These are phyloP conservation scores for Cremastinae sp. DNA, from an alignment of 2,888 invertebrate species.

Conservation along the genomic window DNA sequence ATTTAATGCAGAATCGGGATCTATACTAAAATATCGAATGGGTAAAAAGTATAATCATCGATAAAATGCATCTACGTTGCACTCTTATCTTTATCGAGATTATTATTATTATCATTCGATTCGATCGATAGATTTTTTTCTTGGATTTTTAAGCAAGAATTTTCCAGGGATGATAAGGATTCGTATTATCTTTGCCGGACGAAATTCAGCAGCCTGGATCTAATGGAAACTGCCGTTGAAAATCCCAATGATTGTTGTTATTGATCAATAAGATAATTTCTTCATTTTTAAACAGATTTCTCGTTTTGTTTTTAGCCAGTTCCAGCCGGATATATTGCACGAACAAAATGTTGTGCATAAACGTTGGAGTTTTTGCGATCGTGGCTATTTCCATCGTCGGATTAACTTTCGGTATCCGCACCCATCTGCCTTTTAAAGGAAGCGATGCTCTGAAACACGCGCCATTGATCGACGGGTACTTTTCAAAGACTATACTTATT, in stretches of 20 bases:
- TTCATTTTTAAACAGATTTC: not conserved
- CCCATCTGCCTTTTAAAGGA: constrained; percentile 67
- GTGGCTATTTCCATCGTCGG: constrained; percentile 60
- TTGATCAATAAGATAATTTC: not conserved
- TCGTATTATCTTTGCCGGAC: not conserved
- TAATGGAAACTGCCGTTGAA: not conserved
- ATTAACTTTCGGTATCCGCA: constrained; percentile 67
- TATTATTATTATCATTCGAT: not conserved
- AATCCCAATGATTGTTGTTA: not conserved
- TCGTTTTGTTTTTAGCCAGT: constrained; percentile 17
- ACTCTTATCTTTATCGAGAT: not conserved
- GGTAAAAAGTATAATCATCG: constrained; percentile 13
- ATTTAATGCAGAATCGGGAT: not conserved
- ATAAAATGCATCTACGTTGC: not conserved
- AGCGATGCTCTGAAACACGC: constrained; percentile 73
- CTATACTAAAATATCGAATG: constrained; percentile 13
- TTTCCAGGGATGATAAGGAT: not conserved
- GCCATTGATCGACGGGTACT: constrained; percentile 78
- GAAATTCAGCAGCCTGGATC: not conserved
- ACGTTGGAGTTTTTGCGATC: constrained; percentile 59
- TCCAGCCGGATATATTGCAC: constrained; percentile 5
- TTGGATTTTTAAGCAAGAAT: not conserved
- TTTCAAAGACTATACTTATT: constrained; percentile 4
- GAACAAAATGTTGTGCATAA: constrained; percentile 68
- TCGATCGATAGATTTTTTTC: not conserved